These are phyloP conservation scores for Frankliniella fusca DNA, from an alignment of 2,888 invertebrate species.

Conservation along the genomic window DNA sequence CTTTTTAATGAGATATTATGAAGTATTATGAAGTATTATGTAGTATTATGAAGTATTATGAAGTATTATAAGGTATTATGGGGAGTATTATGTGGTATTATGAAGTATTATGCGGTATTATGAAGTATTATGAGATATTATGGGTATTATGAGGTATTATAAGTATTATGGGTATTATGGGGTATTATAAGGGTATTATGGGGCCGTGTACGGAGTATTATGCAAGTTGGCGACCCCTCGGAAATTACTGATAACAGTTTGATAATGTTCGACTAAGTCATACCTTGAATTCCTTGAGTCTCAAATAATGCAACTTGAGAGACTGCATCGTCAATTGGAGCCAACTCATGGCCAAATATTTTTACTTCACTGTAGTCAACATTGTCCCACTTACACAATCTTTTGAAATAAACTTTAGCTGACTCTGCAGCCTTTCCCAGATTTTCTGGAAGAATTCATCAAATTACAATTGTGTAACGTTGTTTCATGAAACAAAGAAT, in stretches of 20 bases:
- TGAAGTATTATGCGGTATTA: too few species aligned
- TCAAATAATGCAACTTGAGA: neutral
- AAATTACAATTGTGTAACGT: neutral
- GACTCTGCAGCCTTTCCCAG: neutral
- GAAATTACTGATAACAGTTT: neutral
- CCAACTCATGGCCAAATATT: neutral
- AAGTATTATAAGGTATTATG: too few species aligned
- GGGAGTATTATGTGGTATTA: too few species aligned
- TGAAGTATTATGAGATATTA: too few species aligned
- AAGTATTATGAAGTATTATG: too few species aligned
- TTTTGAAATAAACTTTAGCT: neutral
- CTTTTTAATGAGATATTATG: too few species aligned
- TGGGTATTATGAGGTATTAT: too few species aligned
- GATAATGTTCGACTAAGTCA: neutral
- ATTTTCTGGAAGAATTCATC: neutral
- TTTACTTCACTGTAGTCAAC: neutral
- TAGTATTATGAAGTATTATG: too few species aligned
- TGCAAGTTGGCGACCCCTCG: too few species aligned
- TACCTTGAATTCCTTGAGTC: constrained; percentile 1
- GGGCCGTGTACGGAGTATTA: too few species aligned
- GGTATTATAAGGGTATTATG: too few species aligned
- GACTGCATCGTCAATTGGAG: neutral
- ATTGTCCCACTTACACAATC: neutral
- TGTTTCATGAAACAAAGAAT: neutral
- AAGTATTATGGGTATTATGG: too few species aligned